Evolutionary conservation across 2,113 vertebrate species (phyloP).

Genomic region (Euleptes europaea): DNA sequence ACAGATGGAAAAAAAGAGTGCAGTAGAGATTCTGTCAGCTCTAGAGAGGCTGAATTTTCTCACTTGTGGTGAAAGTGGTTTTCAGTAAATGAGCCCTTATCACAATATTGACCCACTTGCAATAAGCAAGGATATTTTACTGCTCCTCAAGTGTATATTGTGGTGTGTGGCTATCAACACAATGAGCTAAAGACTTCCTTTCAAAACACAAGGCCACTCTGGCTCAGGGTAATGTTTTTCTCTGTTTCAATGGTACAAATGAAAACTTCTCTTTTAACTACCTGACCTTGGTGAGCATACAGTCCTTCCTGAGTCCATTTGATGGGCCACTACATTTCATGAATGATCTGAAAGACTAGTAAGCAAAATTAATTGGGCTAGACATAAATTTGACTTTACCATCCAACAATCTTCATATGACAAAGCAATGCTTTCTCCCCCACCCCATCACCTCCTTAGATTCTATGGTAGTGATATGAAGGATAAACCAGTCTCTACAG

Average conservation of each 20-base stretch:
- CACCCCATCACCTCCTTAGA: neutral
- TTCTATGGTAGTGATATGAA: neutral
- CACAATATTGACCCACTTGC: slow-evolving; percentile 40
- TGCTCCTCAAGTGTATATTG: slow-evolving; percentile 40
- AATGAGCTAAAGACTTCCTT: slow-evolving; percentile 36
- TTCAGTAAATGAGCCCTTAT: slow-evolving; percentile 38
- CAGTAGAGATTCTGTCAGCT: slow-evolving; percentile 29
- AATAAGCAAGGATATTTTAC: slow-evolving; percentile 37
- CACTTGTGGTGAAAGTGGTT: slow-evolving; percentile 40
- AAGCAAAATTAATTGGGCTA: neutral
- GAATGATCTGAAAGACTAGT: neutral
- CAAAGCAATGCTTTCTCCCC: no score
- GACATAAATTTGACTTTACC: neutral
- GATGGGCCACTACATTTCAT: neutral
- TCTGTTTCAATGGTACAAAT: neutral
- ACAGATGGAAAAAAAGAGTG: slow-evolving; percentile 10
- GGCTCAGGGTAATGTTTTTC: neutral
- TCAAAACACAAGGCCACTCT: slow-evolving; percentile 14
- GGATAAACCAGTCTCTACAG: neutral
- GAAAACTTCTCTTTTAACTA: neutral
- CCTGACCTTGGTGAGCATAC: neutral
- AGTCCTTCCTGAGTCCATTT: neutral
- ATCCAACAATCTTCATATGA: no score
- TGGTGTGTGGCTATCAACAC: slow-evolving; percentile 36
- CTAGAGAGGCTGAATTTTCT: slow-evolving; percentile 29